Evolutionary conservation across 2,888 invertebrate species (phyloP).

Genomic region (Rhodophaea formosa): DNA sequence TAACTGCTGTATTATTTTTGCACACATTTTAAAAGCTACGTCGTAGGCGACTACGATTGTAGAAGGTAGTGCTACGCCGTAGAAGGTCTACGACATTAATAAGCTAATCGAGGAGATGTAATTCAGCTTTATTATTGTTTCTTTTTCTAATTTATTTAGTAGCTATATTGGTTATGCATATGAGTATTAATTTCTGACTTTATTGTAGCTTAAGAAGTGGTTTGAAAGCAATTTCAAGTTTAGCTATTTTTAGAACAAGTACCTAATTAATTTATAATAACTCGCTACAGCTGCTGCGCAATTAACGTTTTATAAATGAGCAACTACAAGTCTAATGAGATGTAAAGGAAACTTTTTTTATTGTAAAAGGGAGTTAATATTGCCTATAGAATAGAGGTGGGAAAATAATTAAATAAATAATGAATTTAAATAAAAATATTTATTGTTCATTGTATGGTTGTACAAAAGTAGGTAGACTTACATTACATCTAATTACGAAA

Average conservation of each 20-base stretch:
- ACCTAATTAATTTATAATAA: too few species aligned
- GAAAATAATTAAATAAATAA: too few species aligned
- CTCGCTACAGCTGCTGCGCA: too few species aligned
- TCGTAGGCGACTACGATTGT: neutral
- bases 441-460: slow-evolving; percentile 4
- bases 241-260: too few species aligned
- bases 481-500: neutral
- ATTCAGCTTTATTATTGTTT: neutral
- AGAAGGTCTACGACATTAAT: neutral
- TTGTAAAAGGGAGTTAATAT: too few species aligned
- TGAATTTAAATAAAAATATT: neutral
- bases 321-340: too few species aligned
- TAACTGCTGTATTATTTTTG: neutral
- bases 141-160: neutral
- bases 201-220: too few species aligned
- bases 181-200: too few species aligned
- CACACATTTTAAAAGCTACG: neutral
- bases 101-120: neutral
- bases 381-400: too few species aligned
- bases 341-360: too few species aligned
- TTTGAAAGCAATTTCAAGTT: too few species aligned
- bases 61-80: neutral
- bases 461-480: slow-evolving; percentile 2
- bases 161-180: neutral
- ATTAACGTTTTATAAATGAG: too few species aligned